Conservation (phyloP, 2,797 vertebrate genomes). For the Paratrypauchen microcephalus region DNA sequence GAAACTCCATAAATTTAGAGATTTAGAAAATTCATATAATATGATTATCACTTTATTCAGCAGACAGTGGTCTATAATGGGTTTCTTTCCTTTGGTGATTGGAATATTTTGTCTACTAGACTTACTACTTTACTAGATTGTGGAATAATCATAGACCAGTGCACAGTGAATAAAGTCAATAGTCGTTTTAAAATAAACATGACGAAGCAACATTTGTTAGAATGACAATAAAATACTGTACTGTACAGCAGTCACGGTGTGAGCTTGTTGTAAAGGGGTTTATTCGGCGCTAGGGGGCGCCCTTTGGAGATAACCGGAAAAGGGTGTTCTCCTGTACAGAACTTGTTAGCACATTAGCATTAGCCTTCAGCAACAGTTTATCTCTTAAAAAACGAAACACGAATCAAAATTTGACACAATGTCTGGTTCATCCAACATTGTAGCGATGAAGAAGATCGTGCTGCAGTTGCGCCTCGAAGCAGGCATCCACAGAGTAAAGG, state of each 20-base stretch:
- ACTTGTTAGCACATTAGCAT: conserved; percentile 10
- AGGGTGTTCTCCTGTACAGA: neutral
- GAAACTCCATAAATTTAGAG: neutral
- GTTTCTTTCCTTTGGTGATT: neutral
- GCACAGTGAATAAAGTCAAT: no score
- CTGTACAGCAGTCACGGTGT: no score
- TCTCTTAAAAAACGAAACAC: neutral
- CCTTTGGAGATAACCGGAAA: conserved; percentile 59
- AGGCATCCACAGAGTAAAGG: conserved; percentile 90
- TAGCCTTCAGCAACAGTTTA: conserved; percentile 12
- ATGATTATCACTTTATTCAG: neutral
- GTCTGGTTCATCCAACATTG: conserved; percentile 87
- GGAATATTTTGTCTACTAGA: no score
- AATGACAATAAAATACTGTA: no score
- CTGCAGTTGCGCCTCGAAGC: conserved; percentile 91
- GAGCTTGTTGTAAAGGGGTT: no score
- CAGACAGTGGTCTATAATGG: neutral
- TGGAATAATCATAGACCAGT: no score
- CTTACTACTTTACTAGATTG: no score
- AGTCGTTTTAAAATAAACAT: no score
- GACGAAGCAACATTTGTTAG: no score
- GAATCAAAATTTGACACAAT: conserved; percentile 56
- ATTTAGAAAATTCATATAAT: neutral
- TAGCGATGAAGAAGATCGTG: conserved; percentile 90
- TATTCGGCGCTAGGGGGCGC: conserved; percentile 9